Evolutionary conservation across 2,113 vertebrate genomes (phyloP).

Genomic region (Pitta sordida): DNA sequence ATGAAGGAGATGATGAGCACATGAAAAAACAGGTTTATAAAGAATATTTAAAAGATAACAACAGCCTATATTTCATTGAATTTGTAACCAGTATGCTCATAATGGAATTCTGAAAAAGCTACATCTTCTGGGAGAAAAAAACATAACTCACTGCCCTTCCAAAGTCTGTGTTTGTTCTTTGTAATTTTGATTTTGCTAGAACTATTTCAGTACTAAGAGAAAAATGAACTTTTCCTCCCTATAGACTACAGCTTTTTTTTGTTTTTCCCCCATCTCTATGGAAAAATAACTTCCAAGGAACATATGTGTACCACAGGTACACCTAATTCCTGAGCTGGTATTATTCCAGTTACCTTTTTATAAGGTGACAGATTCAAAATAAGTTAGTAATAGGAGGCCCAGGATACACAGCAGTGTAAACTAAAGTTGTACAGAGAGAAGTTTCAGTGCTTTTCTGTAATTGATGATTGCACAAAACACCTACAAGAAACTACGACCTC

Average conservation of each 20-base stretch:
- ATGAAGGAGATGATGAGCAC: neutral
- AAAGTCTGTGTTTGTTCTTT: neutral
- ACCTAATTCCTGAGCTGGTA: fast-evolving
- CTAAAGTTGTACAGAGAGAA: neutral
- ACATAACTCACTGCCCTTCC: neutral
- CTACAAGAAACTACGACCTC: neutral
- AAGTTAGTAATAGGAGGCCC: neutral
- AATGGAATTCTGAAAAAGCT: neutral
- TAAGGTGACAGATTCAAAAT: neutral
- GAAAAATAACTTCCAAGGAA: neutral
- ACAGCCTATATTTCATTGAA: neutral
- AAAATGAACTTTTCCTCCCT: neutral
- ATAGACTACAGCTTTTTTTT: neutral
- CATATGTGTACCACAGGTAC: neutral
- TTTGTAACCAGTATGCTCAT: neutral
- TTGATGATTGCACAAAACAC: neutral
- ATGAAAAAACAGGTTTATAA: neutral
- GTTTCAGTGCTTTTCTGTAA: neutral
- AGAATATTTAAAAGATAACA: neutral
- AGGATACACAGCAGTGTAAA: neutral
- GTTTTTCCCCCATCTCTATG: neutral
- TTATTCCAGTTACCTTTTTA: neutral
- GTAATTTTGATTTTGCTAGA: neutral
- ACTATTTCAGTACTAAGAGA: neutral
- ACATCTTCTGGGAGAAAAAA: neutral